Percentiles rank a stretch among this genome's conserved stretches.
phyloP scores from a whole-genome alignment of 1,140 invertebrate species.

The Gerris buenoi region DNA sequence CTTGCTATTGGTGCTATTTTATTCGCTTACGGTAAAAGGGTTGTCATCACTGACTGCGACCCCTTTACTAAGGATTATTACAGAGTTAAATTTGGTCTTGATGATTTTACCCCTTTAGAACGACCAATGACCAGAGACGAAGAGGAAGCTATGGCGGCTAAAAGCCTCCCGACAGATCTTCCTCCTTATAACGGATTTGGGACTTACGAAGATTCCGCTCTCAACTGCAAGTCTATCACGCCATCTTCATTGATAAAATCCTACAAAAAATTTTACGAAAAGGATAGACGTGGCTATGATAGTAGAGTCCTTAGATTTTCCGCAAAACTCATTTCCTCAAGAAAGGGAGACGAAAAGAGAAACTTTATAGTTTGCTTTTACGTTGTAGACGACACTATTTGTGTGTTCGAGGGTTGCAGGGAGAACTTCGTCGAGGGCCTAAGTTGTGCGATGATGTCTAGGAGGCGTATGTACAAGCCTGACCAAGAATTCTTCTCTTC shows the following conservation, averaged over 20 bases:
- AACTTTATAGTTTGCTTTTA: constrained; percentile 69
- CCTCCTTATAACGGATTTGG: constrained; percentile 84
- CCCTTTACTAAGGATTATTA: constrained; percentile 77
- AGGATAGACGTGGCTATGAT: constrained; percentile 39
- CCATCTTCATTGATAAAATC: constrained; percentile 14
- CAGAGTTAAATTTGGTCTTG: constrained; percentile 39
- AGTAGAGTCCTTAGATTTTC: constrained; percentile 64
- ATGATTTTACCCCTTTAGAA: constrained; percentile 33
- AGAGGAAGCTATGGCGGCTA: neutral
- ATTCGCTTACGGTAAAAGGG: constrained; percentile 59
- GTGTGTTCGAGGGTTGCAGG: constrained; percentile 64
- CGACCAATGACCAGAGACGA: constrained; percentile 16
- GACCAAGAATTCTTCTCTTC: constrained; percentile 50
- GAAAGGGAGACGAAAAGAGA: constrained; percentile 47
- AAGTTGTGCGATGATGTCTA: constrained; percentile 52
- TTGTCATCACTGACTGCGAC: constrained; percentile 73
- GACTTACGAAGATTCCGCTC: constrained; percentile 68
- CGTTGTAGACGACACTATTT: constrained; percentile 66
- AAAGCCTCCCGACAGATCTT: constrained; percentile 29
- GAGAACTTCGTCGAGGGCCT: constrained; percentile 44
- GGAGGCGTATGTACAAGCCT: constrained; percentile 51
- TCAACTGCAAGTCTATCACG: constrained; percentile 42
- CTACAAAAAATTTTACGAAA: constrained; percentile 17
- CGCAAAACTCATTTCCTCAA: constrained; percentile 53
- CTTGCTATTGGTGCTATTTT: constrained; percentile 63